Conservation (phyloP, 1,140 invertebrate genomes). For the Drosophila burlai region DNA sequence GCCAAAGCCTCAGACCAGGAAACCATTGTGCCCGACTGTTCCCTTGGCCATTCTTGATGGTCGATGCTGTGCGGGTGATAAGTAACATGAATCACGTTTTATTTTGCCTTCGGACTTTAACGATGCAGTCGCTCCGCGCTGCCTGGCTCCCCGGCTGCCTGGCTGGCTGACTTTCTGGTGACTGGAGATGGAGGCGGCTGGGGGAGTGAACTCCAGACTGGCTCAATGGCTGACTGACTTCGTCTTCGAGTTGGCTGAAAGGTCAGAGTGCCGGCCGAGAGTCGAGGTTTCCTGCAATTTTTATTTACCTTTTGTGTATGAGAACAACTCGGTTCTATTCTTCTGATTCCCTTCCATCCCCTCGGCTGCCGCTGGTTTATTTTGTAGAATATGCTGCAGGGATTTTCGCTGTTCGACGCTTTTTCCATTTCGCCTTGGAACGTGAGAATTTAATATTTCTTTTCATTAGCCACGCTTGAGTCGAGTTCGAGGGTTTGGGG, state of each 20-base stretch:
- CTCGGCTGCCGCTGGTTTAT: conserved; percentile 33
- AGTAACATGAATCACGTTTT: conserved; percentile 84
- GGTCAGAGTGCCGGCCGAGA: conserved; percentile 58
- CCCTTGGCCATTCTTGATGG: conserved; percentile 44
- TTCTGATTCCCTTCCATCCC: conserved; percentile 4
- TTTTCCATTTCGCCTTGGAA: conserved; percentile 57
- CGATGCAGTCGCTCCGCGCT: conserved; percentile 62
- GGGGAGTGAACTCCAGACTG: conserved; percentile 51
- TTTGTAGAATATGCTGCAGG: conserved; percentile 37
- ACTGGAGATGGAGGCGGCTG: neutral
- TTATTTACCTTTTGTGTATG: conserved; percentile 80
- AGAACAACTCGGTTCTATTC: conserved; percentile 59
- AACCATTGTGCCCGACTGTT: conserved; percentile 63
- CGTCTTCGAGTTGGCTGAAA: conserved; percentile 55
- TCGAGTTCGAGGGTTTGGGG: conserved; percentile 17
- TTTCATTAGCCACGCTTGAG: conserved; percentile 76
- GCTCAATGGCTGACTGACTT: conserved; percentile 70
- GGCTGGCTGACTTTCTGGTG: conserved; percentile 13
- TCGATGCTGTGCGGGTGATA: conserved; percentile 80
- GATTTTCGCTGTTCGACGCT: conserved; percentile 32
- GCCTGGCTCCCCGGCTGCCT: neutral
- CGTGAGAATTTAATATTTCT: conserved; percentile 84
- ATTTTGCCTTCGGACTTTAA: conserved; percentile 82
- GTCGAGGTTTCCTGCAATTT: conserved; percentile 69
- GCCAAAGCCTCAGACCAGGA: conserved; percentile 58